Percentiles rank a stretch among this genome's conserved stretches.
Conservation (phyloP, 2,113 vertebrate species). For the Hiodon tergisus region DNA sequence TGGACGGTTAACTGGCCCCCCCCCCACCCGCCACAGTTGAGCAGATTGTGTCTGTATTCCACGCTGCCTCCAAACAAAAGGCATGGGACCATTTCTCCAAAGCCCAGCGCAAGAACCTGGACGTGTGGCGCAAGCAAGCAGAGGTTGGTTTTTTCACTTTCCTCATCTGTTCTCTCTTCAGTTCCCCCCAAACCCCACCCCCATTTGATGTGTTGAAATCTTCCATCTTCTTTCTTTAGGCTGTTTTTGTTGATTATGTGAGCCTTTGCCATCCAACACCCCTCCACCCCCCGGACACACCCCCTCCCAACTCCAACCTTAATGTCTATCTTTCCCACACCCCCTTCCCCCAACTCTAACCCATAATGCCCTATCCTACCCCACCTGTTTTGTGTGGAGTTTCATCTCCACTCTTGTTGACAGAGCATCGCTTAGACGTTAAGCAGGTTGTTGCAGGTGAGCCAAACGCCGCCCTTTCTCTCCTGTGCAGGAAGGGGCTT, state of each 20-base stretch:
- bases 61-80: constrained; percentile 98
- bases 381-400: neutral
- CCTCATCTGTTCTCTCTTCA: neutral
- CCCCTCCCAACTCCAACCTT: constrained; percentile 18
- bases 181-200: neutral
- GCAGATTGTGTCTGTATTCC: constrained; percentile 99
- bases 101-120: constrained; percentile 98
- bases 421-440: constrained; percentile 54
- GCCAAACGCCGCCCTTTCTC: neutral
- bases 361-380: too few species aligned
- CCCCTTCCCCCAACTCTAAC: constrained; percentile 25
- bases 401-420: constrained; percentile 35
- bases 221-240: constrained; percentile 17
- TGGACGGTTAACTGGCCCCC: constrained; percentile 69
- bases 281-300: constrained; percentile 34
- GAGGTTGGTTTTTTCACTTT: constrained; percentile 75
- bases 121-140: constrained; percentile 96
- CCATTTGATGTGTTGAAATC: constrained; percentile 17
- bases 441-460: constrained; percentile 41
- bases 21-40: constrained; percentile 81
- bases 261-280: constrained; percentile 27
- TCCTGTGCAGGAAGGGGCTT: neutral
- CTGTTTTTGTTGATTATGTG: constrained; percentile 50
- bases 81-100: constrained; percentile 99
- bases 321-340: constrained; percentile 16